Percentiles rank a stretch among this genome's conserved stretches.
Evolutionary conservation across 1,140 invertebrate genomes (phyloP).

Genomic region (Bombus pyrosoma): DNA sequence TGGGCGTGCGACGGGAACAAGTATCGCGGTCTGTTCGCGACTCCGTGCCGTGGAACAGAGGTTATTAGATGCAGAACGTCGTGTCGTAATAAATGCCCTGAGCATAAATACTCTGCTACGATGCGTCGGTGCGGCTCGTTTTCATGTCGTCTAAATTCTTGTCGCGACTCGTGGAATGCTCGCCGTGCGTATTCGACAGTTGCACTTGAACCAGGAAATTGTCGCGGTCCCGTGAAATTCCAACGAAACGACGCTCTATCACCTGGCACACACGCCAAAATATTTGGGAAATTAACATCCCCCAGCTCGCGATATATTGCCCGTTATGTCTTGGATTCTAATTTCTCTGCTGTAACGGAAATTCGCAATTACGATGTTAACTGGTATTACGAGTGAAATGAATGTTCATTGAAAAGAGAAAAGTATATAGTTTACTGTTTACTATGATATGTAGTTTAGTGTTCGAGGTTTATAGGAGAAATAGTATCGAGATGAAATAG

Average conservation of each 20-base stretch:
- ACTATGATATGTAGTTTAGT: too few species aligned
- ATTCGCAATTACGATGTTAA: neutral
- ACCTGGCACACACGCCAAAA: slow-evolving; percentile 8
- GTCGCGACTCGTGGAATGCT: slow-evolving; percentile 26
- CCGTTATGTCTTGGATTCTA: neutral
- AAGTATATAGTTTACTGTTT: too few species aligned
- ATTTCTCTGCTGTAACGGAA: neutral
- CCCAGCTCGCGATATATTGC: neutral
- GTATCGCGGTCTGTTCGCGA: slow-evolving; percentile 27
- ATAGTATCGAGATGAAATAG: too few species aligned
- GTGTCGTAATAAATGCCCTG: slow-evolving; percentile 54
- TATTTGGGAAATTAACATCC: slow-evolving; percentile 17
- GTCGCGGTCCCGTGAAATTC: slow-evolving; percentile 28
- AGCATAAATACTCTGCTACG: slow-evolving; percentile 51
- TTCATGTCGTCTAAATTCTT: slow-evolving; percentile 58
- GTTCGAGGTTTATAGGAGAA: too few species aligned
- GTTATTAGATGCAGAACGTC: slow-evolving; percentile 52
- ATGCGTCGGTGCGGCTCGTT: slow-evolving; percentile 30
- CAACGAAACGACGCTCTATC: neutral
- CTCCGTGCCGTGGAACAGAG: slow-evolving; percentile 11
- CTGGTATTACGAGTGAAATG: neutral
- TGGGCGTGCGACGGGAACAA: slow-evolving; percentile 10
- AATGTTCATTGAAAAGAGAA: too few species aligned
- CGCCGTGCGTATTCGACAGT: slow-evolving; percentile 30
- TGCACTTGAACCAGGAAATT: slow-evolving; percentile 65